Percentiles rank a stretch among this genome's conserved stretches.
phyloP scores from a whole-genome alignment of 2,888 invertebrate genomes.

The Rhagonycha lutea region DNA sequence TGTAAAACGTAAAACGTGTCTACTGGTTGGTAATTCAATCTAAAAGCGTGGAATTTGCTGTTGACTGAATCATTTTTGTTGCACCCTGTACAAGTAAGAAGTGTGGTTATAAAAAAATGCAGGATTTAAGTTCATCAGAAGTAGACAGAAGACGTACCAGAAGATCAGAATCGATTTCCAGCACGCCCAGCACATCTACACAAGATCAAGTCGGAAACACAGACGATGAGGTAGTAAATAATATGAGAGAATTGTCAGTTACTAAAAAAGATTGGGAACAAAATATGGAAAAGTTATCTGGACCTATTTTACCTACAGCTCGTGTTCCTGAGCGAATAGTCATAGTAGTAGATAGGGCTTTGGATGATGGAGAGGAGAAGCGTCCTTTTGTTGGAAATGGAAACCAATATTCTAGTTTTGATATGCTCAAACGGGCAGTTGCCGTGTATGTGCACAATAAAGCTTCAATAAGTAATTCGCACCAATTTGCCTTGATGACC shows the following conservation, averaged over 20 bases:
- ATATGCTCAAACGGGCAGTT: slow-evolving; percentile 66
- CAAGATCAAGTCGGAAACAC: not conserved
- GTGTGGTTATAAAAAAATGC: not conserved
- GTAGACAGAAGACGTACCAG: not conserved
- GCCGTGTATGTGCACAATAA: slow-evolving; percentile 68
- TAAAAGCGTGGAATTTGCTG: not conserved
- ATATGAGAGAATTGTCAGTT: not conserved
- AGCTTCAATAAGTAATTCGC: slow-evolving; percentile 61
- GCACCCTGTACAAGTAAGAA: not conserved
- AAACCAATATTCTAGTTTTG: slow-evolving; percentile 60
- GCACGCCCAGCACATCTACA: accelerated
- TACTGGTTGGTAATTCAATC: not conserved
- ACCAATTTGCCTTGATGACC: slow-evolving; percentile 67
- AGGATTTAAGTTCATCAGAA: not conserved
- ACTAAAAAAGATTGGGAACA: not conserved
- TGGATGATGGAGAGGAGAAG: slow-evolving; percentile 60
- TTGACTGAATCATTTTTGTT: not conserved
- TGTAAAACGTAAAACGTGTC: not conserved
- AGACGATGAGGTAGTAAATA: not conserved
- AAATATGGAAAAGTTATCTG: slow-evolving; percentile 41
- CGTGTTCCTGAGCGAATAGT: slow-evolving; percentile 68
- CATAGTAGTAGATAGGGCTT: slow-evolving; percentile 65
- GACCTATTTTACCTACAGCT: slow-evolving; percentile 57
- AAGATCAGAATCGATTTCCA: no score
- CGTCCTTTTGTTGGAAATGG: slow-evolving; percentile 59